phyloP scores from a whole-genome alignment of 2,113 vertebrate species.

The Archilochus colubris region DNA sequence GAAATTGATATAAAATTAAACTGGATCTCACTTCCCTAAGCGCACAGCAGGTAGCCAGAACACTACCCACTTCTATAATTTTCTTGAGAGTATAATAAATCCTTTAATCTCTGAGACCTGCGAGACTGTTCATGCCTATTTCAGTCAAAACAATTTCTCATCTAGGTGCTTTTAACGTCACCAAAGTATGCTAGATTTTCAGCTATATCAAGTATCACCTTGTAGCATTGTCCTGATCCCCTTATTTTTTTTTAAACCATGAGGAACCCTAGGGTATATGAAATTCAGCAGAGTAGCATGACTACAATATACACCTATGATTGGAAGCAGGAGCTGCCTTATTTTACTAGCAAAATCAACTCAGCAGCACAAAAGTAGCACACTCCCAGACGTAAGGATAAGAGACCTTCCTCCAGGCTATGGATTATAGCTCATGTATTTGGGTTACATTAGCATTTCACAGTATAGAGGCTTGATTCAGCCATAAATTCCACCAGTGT shows the following conservation, averaged over 20 bases:
- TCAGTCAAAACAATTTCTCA: constrained; percentile 45
- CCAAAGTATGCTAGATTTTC: constrained; percentile 23
- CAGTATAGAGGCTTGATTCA: constrained; percentile 44
- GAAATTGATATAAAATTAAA: constrained; percentile 9
- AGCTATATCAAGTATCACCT: constrained; percentile 28
- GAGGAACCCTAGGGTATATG: constrained; percentile 1
- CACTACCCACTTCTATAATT: constrained; percentile 24
- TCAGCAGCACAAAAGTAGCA: constrained; percentile 52
- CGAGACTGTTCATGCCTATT: constrained; percentile 30
- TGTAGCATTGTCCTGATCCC: constrained; percentile 30
- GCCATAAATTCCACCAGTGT: constrained; percentile 33
- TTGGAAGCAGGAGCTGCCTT: constrained; percentile 42
- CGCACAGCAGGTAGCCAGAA: constrained; percentile 46
- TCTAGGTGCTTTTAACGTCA: constrained; percentile 44
- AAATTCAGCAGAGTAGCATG: constrained; percentile 29
- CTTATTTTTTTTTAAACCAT: not conserved
- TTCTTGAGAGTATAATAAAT: constrained; percentile 44
- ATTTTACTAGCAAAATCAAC: constrained; percentile 64
- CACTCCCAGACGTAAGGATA: constrained; percentile 44
- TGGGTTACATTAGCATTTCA: constrained; percentile 75
- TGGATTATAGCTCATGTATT: constrained; percentile 73
- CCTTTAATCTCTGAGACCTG: constrained; percentile 46
- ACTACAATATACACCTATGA: not conserved
- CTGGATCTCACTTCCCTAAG: not conserved
- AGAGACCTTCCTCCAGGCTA: constrained; percentile 73